These are phyloP conservation scores for Patiria pectinifera DNA, from an alignment of 53 echinoderm and acorn worm species.

Conservation along the genomic window DNA sequence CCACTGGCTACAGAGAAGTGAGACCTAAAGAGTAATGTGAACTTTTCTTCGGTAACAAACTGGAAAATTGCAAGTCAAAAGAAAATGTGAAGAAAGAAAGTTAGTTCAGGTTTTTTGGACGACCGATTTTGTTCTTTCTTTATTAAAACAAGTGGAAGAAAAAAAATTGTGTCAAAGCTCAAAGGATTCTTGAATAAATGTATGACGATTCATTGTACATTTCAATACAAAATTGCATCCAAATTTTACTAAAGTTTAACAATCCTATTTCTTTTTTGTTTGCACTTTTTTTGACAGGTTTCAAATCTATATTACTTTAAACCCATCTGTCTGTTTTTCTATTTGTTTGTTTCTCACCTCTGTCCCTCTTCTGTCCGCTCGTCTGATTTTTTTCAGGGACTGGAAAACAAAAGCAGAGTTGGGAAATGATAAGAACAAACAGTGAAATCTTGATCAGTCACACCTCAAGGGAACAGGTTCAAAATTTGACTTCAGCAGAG, in stretches of 20 bases:
- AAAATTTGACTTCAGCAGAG: too few species aligned
- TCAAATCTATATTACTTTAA: background rate
- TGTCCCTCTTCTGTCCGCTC: conserved; percentile 92
- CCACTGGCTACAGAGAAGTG: conserved; percentile 94
- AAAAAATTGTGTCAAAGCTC: too few species aligned
- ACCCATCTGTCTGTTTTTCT: background rate
- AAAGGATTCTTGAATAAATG: too few species aligned
- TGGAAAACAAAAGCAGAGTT: conserved; percentile 37
- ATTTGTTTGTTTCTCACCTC: conserved; percentile 73
- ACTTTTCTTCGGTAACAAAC: conserved; percentile 99
- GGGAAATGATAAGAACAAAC: too few species aligned
- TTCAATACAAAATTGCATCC: too few species aligned
- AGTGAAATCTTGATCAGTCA: too few species aligned
- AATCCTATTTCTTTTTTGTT: too few species aligned
- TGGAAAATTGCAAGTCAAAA: conserved; percentile 37
- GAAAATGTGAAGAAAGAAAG: background rate
- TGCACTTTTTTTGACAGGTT: too few species aligned
- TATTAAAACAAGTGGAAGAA: too few species aligned
- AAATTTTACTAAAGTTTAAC: too few species aligned
- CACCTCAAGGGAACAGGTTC: too few species aligned
- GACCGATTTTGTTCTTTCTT: background rate
- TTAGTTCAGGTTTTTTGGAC: background rate
- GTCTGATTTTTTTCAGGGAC: conserved; percentile 92
- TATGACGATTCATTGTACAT: too few species aligned
- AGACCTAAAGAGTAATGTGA: conserved; percentile 96